Base-by-base conservation (phyloP, 2,113 vertebrate species). In the Paramisgurnus dabryanus region DNA sequence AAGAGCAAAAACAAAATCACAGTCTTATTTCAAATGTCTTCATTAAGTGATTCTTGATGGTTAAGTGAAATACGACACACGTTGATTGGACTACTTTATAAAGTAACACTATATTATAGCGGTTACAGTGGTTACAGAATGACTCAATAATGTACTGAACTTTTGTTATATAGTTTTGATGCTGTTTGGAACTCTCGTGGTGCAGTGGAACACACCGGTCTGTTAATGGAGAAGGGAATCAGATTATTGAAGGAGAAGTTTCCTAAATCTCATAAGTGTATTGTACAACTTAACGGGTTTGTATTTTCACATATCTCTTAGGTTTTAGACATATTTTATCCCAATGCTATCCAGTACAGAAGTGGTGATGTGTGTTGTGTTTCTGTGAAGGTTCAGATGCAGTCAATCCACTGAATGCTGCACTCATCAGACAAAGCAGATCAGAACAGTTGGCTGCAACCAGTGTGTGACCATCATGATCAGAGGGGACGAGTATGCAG, bases 191-290 rank as follows among this genome's bases (percentile, higher is more conserved):
- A 10, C 34, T 18, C 49, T 22, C 7, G 50, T n/a, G 50, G 64
- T 55, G 6, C 0, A 3, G 7, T 39, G 34, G 18, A 34, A 3
- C 70, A 58, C 5, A 17, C 70, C 22, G 75, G 75, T 22, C n/a
- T 67, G 6, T 64, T 77, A 49, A 27, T 67, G 63, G 75, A 77
- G 49, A 63, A 77, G 34, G 75, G 75, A 53, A 39, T 77, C 63
- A 47, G 34, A 17, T 67, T 77, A n/a, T 17, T 77, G 49, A 22
- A 77, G n/a, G 49, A 64, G 18, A 34, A 34, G 27, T 77, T 49
- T 3, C 5, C 34, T 12, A 67, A 77, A 67, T 63, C 17, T 41
- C 10, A 63, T 1, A 47, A 67, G 27, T 77, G 75, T 63, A 67
- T 6, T 67, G 27, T 67, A 15, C 55, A n/a, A 10, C 53, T 77